Percentiles rank a stretch among this genome's conserved stretches.
phyloP scores from a whole-genome alignment of 2,113 vertebrate species.

The Phalacrocorax brasilianus region DNA sequence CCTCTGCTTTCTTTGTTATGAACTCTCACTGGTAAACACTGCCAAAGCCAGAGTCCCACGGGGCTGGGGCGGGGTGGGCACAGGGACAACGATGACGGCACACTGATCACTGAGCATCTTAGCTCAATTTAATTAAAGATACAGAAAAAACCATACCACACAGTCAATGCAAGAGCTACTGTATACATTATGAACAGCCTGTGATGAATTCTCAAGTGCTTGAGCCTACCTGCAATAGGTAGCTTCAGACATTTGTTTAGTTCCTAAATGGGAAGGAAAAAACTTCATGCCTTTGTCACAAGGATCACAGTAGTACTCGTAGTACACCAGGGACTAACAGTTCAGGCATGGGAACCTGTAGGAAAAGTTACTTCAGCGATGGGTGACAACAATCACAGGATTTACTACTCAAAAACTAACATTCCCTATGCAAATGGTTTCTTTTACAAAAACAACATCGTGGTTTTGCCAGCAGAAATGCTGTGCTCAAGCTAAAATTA shows the following conservation, averaged over 20 bases:
- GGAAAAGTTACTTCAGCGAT: not conserved
- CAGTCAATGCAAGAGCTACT: not conserved
- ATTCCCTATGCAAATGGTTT: not conserved
- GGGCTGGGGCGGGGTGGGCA: no score
- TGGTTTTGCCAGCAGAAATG: not conserved
- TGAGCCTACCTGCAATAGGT: not conserved
- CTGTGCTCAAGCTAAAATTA: not conserved
- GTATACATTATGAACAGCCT: not conserved
- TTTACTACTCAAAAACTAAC: not conserved
- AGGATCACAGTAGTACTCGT: not conserved
- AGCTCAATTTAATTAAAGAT: not conserved
- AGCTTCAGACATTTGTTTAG: not conserved
- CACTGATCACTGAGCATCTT: not conserved
- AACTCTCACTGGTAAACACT: not conserved
- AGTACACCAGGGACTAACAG: not conserved
- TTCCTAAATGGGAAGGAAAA: not conserved
- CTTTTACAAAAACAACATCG: not conserved
- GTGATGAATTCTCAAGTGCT: not conserved
- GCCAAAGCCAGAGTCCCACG: not conserved
- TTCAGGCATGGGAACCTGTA: not conserved
- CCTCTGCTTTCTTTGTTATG: not conserved
- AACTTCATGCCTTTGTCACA: not conserved
- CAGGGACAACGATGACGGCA: fast-evolving
- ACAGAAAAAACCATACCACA: not conserved
- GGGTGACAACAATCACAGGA: not conserved